Percentiles rank a stretch among this genome's conserved stretches.
These are phyloP conservation scores for Ascidia mentula DNA, from an alignment of 23 tunicate genomes.

Conservation along the genomic window DNA sequence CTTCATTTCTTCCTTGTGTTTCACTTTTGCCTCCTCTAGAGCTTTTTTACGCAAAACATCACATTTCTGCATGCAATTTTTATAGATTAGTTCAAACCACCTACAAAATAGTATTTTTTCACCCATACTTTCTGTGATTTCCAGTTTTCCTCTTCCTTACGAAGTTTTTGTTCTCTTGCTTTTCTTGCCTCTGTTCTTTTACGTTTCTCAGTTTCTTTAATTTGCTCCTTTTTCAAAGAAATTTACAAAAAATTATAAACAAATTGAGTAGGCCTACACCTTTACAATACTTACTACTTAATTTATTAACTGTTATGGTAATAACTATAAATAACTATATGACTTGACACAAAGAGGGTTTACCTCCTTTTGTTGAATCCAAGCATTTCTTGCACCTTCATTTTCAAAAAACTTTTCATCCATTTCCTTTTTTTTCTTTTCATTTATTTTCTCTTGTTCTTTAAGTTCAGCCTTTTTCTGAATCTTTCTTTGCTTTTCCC, in stretches of 20 bases:
- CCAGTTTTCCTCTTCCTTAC: slow-evolving; percentile 44
- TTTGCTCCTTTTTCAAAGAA: slow-evolving; percentile 17
- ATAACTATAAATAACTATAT: neutral
- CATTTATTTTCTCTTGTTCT: slow-evolving; percentile 21
- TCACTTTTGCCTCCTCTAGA: slow-evolving; percentile 39
- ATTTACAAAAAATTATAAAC: neutral
- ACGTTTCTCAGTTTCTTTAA: slow-evolving; percentile 24
- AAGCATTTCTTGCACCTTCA: slow-evolving; percentile 15
- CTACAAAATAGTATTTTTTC: neutral
- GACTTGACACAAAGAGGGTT: neutral
- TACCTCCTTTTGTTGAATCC: slow-evolving; percentile 45
- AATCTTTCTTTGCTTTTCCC: slow-evolving; percentile 38
- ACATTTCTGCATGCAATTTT: slow-evolving; percentile 31
- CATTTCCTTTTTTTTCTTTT: slow-evolving; percentile 44
- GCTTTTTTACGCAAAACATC: slow-evolving; percentile 40
- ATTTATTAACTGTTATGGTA: neutral
- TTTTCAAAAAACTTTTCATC: slow-evolving; percentile 21
- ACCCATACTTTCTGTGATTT: slow-evolving; percentile 33
- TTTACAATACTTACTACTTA: neutral
- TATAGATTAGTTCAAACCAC: neutral
- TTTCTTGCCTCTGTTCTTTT: slow-evolving; percentile 34
- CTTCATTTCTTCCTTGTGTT: slow-evolving; percentile 53
- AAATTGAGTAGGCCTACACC: neutral
- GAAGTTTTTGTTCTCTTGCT: slow-evolving; percentile 30
- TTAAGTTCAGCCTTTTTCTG: slow-evolving; percentile 36